Evolutionary conservation across 1,140 invertebrate genomes (phyloP), one percentile per base, ranked within the genome.

Genomic region (Drosophila repletoides): DNA sequence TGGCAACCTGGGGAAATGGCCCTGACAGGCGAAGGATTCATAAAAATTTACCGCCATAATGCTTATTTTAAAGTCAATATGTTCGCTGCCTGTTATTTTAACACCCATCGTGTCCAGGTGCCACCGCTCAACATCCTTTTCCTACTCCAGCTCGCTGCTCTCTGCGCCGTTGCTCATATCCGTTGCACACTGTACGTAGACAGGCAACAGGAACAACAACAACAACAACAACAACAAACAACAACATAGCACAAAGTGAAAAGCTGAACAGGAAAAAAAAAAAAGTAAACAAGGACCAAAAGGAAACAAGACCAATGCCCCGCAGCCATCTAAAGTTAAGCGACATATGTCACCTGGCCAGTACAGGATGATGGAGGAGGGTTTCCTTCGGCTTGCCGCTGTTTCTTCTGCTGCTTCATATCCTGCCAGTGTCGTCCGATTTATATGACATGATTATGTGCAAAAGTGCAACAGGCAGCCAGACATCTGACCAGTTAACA

Each of bases 1-100:
- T 24, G 49, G 38, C 3, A 15, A 51, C 26, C 31, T 12, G 17
- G 45, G 70, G 59, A 53, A 61, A 60, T 43, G 64, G 31, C 51
- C 43, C 38, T 59, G 71, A 70, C 71, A 65, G 60, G 33, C 53
- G 41, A 48, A 66, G 70, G 79, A 61, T 83, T 83, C 77, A 83
- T 84, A 83, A 83, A 83, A 83, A 83, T 83, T 56, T 84, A 84
- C 77, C 59, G 79, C 70, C 77, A 83, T 83, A 79, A 84, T 83
- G 79, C 77, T 83, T 84, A 83, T 84, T 83, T 83, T 83, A 83
- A 83, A 83, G 77, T 83, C 77, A 83, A 83, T 83, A 83, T 83
- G 77, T 84, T 83, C 70, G 61, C 55, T 84, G 77, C 79, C 77
- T 79, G 79, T 83, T 83, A 83, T 84, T 83, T 84, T 83, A 84